Percentiles rank a stretch among this genome's conserved stretches.
phyloP scores from a whole-genome alignment of 2,113 vertebrate genomes.

The Pseudolaguvia tuberculata region DNA sequence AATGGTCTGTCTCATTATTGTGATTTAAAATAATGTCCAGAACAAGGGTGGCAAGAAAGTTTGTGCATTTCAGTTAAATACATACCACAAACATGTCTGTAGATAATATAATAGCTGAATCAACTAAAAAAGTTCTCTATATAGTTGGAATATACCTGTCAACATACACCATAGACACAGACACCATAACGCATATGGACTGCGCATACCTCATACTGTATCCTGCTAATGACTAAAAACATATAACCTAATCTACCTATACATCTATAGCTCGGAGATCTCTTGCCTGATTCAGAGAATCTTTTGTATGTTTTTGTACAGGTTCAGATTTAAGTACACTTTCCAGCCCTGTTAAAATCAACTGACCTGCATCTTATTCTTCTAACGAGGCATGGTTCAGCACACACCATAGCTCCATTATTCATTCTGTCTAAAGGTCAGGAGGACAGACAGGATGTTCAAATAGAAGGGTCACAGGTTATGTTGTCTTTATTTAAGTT shows the following conservation, averaged over 20 bases:
- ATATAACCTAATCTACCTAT: background rate
- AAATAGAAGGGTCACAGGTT: slow-evolving; percentile 24
- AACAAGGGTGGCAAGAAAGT: background rate
- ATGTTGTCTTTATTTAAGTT: slow-evolving; percentile 28
- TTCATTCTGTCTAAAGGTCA: slow-evolving; percentile 32
- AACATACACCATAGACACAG: background rate
- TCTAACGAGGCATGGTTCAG: slow-evolving; percentile 22
- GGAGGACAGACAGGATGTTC: slow-evolving; percentile 26
- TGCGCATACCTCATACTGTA: background rate
- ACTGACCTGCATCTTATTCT: background rate
- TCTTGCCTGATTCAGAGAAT: background rate
- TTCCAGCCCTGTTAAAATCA: background rate
- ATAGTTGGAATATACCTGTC: background rate
- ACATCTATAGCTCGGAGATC: background rate
- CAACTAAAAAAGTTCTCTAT: background rate
- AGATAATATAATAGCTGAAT: slow-evolving; percentile 25
- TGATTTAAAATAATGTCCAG: slow-evolving; percentile 1
- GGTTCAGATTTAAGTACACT: slow-evolving; percentile 2
- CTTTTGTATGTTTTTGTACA: background rate
- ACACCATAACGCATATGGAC: background rate
- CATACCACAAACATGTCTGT: background rate
- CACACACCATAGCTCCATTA: slow-evolving; percentile 5
- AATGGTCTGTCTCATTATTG: slow-evolving; percentile 19
- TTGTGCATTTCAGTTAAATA: background rate
- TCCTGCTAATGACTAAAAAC: background rate